Evolutionary conservation across 2,113 vertebrate species (phyloP).

Genomic region (Platycercus adscitus): DNA sequence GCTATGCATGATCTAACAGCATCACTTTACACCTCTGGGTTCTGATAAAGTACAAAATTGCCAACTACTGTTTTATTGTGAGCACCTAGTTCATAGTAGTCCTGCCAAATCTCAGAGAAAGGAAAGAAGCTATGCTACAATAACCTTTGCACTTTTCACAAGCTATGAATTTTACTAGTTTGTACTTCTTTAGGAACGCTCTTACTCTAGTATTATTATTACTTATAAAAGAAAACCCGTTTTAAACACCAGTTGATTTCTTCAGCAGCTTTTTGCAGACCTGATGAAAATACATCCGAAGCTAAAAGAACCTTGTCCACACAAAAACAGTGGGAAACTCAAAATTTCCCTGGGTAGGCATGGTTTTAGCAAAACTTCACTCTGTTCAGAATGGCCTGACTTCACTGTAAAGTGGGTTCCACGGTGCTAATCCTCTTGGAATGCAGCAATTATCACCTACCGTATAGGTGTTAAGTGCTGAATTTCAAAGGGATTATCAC

Average conservation of each 20-base stretch:
- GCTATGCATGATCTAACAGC: not conserved
- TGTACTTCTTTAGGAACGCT: not conserved
- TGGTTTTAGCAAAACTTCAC: constrained; percentile 52
- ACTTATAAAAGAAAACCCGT: not conserved
- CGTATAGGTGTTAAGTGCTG: constrained; percentile 73
- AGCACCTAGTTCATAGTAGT: not conserved
- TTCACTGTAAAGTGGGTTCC: constrained; percentile 61
- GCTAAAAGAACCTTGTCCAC: not conserved
- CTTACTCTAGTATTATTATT: not conserved
- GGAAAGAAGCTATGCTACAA: not conserved
- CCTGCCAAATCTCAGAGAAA: not conserved
- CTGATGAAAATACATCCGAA: not conserved
- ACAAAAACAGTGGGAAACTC: not conserved
- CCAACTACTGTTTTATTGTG: not conserved
- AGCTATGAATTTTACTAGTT: not conserved
- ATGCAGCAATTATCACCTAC: constrained; percentile 74
- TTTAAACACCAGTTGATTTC: not conserved
- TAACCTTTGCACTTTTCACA: not conserved
- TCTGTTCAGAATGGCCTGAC: constrained; percentile 33
- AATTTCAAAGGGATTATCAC: constrained; percentile 74
- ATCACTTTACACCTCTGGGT: not conserved
- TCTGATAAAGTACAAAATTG: not conserved
- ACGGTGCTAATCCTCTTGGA: constrained; percentile 68
- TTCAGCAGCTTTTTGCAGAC: not conserved
- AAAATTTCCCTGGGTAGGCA: constrained; percentile 22